A percentile compares a stretch with the other conserved stretches of the same genome.
phyloP scores from a whole-genome alignment of 2,113 vertebrate species.

The Bubalus kerabau region DNA sequence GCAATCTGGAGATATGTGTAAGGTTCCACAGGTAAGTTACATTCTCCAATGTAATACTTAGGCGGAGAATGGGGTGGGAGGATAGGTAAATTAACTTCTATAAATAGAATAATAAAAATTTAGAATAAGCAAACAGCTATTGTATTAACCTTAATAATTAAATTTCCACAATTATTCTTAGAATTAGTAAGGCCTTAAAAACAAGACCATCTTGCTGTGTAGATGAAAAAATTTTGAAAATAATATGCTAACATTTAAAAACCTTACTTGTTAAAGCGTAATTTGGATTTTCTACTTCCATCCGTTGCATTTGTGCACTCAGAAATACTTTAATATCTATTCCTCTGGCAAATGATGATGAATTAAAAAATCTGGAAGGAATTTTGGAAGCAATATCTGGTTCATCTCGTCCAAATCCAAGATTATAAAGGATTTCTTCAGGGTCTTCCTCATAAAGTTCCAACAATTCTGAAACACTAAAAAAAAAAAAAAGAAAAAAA shows the following conservation, averaged over 20 bases:
- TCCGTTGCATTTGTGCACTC: conserved; percentile 94
- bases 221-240: background rate
- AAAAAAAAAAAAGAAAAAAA: conserved; percentile 37
- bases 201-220: background rate
- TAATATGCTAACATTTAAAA: conserved; percentile 21
- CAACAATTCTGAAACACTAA: conserved; percentile 95
- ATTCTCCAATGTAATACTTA: background rate
- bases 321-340: conserved; percentile 99
- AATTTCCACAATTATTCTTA: background rate
- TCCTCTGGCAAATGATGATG: conserved; percentile 89
- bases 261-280: conserved; percentile 96
- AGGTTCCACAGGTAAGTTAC: background rate
- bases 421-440: conserved; percentile 96
- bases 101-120: conserved; percentile 13
- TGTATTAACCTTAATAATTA: background rate
- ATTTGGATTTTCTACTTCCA: conserved; percentile 98
- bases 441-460: conserved; percentile 98
- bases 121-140: background rate
- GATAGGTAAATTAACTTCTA: background rate
- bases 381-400: conserved; percentile 95
- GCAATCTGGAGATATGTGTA: background rate
- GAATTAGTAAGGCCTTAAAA: background rate
- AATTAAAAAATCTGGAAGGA: conserved; percentile 94
- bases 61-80: background rate
- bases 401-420: conserved; percentile 97